Evolutionary conservation across 2,888 invertebrate genomes (phyloP).

Genomic region (Abrostola tripartita): DNA sequence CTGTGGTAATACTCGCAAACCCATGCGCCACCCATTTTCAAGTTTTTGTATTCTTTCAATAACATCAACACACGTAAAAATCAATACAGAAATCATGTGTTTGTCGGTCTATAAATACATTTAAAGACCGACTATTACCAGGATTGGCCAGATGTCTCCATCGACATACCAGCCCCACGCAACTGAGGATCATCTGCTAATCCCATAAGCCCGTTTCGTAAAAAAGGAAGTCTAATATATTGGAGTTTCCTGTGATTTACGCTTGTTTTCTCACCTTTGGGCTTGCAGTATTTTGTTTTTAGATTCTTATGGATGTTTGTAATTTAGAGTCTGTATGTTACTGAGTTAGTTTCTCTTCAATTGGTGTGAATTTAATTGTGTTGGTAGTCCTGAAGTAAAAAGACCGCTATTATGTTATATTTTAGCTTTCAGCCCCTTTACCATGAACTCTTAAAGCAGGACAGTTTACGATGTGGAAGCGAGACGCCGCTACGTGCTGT

Average conservation of each 20-base stretch:
- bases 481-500: too few relatives aligned
- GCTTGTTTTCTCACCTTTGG: constrained; percentile 62
- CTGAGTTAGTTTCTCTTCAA: too few relatives aligned
- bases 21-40: too few relatives aligned
- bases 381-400: too few relatives aligned
- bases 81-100: not conserved
- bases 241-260: constrained; percentile 61
- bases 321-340: constrained; percentile 18
- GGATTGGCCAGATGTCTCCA: constrained; percentile 51
- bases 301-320: constrained; percentile 13
- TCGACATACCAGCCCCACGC: constrained; percentile 48
- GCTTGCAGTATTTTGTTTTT: constrained; percentile 10
- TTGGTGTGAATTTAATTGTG: too few relatives aligned
- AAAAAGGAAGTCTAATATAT: constrained; percentile 57
- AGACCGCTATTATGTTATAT: too few relatives aligned
- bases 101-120: constrained; percentile 7
- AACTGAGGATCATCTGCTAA: constrained; percentile 26
- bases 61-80: not conserved
- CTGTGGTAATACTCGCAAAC: too few relatives aligned
- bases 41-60: too few relatives aligned
- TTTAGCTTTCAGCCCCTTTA: too few relatives aligned
- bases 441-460: too few relatives aligned
- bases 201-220: constrained; percentile 45
- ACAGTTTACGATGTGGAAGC: too few relatives aligned
- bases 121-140: constrained; percentile 53